Conservation (phyloP, 2,113 vertebrate species). For the Rhizomys pruinosus region DNA sequence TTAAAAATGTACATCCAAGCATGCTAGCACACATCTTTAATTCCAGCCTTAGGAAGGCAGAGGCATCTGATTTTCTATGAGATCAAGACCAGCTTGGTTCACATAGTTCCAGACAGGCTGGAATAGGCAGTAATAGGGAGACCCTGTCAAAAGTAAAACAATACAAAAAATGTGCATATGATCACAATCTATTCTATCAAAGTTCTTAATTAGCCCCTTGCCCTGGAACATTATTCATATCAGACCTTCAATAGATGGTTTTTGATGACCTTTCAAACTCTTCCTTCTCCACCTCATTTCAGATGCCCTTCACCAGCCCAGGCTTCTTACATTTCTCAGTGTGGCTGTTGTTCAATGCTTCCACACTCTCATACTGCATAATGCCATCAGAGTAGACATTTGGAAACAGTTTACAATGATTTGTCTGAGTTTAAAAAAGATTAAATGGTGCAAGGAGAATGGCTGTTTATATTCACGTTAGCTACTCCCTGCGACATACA, state of each 20-base stretch:
- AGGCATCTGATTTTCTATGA: too few species aligned
- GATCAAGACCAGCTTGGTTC: background rate
- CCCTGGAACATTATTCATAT: background rate
- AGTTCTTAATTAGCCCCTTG: background rate
- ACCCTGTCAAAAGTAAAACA: too few species aligned
- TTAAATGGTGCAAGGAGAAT: slow-evolving; percentile 65
- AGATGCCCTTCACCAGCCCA: background rate
- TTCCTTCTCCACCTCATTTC: background rate
- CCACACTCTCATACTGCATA: background rate
- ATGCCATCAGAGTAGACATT: background rate
- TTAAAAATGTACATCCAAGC: background rate
- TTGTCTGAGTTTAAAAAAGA: slow-evolving; percentile 60
- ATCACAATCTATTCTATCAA: background rate
- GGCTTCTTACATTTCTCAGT: background rate
- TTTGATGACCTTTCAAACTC: slow-evolving; percentile 10
- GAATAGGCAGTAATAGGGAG: too few species aligned
- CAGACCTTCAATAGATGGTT: background rate
- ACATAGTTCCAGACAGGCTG: background rate
- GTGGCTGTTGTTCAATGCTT: background rate
- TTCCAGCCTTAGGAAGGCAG: too few species aligned
- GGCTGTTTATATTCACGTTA: slow-evolving; percentile 49
- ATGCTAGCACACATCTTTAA: background rate
- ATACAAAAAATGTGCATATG: too few species aligned
- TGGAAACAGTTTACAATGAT: slow-evolving; percentile 42
- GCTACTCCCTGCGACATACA: slow-evolving; percentile 39